phyloP scores from a whole-genome alignment of 2,888 invertebrate genomes.

The Harpalus rufipes region DNA sequence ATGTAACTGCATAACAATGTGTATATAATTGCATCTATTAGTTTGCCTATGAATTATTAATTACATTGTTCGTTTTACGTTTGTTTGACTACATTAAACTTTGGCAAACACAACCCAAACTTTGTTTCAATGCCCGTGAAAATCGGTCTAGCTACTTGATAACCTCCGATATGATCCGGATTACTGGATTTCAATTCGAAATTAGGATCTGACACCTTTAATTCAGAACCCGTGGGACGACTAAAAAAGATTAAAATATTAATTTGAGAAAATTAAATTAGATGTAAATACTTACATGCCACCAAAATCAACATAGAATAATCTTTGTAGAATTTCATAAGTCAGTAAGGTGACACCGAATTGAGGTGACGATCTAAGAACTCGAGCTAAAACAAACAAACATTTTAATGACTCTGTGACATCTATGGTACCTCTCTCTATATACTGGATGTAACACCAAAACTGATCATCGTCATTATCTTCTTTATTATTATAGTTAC shows the following conservation, averaged over 20 bases:
- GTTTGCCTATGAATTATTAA: slow-evolving; percentile 25
- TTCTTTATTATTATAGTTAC: no score
- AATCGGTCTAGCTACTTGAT: slow-evolving; percentile 95
- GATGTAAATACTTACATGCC: slow-evolving; percentile 87
- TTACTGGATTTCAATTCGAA: slow-evolving; percentile 84
- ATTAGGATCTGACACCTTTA: slow-evolving; percentile 82
- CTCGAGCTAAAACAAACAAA: slow-evolving; percentile 87
- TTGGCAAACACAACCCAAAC: slow-evolving; percentile 96
- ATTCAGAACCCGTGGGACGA: slow-evolving; percentile 93
- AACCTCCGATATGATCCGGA: slow-evolving; percentile 98
- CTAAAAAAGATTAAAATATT: slow-evolving; percentile 77
- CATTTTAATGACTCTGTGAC: no score
- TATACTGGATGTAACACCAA: no score
- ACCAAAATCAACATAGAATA: slow-evolving; percentile 98
- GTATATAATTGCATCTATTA: slow-evolving; percentile 24
- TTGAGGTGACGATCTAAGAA: slow-evolving; percentile 98
- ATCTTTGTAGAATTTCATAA: slow-evolving; percentile 96
- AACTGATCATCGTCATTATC: no score
- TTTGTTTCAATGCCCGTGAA: slow-evolving; percentile 98
- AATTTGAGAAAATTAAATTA: slow-evolving; percentile 7
- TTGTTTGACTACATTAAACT: slow-evolving; percentile 75
- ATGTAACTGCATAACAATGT: slow-evolving; percentile 18
- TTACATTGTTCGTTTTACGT: slow-evolving; percentile 21
- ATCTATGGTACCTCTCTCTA: no score
- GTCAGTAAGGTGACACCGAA: slow-evolving; percentile 99